Percentiles rank a stretch among this genome's conserved stretches.
Conservation (phyloP, 2,113 vertebrate genomes). For the Oryzias javanicus region DNA sequence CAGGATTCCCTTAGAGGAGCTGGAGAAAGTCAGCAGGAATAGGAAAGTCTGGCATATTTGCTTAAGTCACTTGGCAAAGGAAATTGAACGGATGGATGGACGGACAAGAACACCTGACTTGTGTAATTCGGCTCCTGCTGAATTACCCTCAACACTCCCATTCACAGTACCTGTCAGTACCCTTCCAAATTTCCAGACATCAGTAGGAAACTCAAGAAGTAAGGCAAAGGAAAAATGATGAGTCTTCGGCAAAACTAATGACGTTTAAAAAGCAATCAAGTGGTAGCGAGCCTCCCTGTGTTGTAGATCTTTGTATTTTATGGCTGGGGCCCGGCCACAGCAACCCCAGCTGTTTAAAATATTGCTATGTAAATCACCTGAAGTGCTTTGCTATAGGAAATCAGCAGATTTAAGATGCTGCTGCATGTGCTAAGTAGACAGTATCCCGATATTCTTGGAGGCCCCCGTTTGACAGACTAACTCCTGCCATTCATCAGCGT, state of each 20-base stretch:
- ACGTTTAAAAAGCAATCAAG: constrained; percentile 75
- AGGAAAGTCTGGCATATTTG: too few relatives aligned
- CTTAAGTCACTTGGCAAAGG: too few relatives aligned
- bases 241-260: constrained; percentile 63
- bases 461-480: constrained; percentile 54
- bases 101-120: constrained; percentile 30
- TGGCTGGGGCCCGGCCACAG: constrained; percentile 61
- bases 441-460: constrained; percentile 61
- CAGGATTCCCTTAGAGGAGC: too few relatives aligned
- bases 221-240: constrained; percentile 34
- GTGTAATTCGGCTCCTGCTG: constrained; percentile 44
- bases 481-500: constrained; percentile 60
- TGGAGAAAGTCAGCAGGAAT: too few relatives aligned
- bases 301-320: constrained; percentile 72
- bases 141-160: constrained; percentile 20
- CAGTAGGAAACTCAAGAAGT: constrained; percentile 38
- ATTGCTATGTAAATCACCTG: constrained; percentile 78
- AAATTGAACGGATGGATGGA: too few relatives aligned
- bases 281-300: constrained; percentile 49
- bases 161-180: constrained; percentile 49
- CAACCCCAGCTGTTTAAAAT: constrained; percentile 68
- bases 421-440: constrained; percentile 71
- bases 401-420: constrained; percentile 74
- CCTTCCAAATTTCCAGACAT: constrained; percentile 50
- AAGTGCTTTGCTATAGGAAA: constrained; percentile 70